Evolutionary conservation across 2,888 invertebrate species (phyloP).

Genomic region (Drosophila trichaetosa): DNA sequence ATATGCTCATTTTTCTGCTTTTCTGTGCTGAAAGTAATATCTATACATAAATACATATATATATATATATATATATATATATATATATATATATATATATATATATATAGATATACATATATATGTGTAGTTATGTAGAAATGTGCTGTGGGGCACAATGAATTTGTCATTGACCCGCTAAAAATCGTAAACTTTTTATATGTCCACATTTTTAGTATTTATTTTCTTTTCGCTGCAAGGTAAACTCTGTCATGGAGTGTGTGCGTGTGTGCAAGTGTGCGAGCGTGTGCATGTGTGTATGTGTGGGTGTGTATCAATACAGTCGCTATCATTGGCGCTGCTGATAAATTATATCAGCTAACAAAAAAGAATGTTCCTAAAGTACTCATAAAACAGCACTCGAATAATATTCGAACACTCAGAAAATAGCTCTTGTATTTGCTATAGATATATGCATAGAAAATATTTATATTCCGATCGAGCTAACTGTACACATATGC

Average conservation of each 20-base stretch:
- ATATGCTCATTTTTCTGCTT: slow-evolving; percentile 33
- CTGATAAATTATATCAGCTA: slow-evolving; percentile 69
- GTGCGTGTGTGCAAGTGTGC: slow-evolving; percentile 3
- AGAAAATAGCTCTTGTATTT: slow-evolving; percentile 25
- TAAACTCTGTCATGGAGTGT: slow-evolving; percentile 16
- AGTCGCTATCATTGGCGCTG: slow-evolving; percentile 40
- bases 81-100: slow-evolving; percentile 9
- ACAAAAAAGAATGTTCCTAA: slow-evolving; percentile 38
- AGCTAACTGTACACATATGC: slow-evolving; percentile 10
- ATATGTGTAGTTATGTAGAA: slow-evolving; percentile 33
- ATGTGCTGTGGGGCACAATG: slow-evolving; percentile 34
- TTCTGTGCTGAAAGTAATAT: slow-evolving; percentile 19
- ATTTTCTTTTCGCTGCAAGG: slow-evolving; percentile 56
- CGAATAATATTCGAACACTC: slow-evolving; percentile 29
- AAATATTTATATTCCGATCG: slow-evolving; percentile 15
- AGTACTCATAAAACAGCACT: slow-evolving; percentile 27
- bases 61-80: neutral
- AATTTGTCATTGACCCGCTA: slow-evolving; percentile 76
- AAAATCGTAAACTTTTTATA: slow-evolving; percentile 44
- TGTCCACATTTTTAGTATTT: slow-evolving; percentile 26
- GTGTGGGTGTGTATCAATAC: slow-evolving; percentile 9
- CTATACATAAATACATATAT: neutral
- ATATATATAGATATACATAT: slow-evolving; percentile 17
- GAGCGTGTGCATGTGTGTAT: slow-evolving; percentile 11
- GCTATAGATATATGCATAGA: slow-evolving; percentile 27